A percentile compares a stretch with the other conserved stretches of the same genome.
Conservation (phyloP, 2,888 invertebrate species). For the Antheraea assamensis region DNA sequence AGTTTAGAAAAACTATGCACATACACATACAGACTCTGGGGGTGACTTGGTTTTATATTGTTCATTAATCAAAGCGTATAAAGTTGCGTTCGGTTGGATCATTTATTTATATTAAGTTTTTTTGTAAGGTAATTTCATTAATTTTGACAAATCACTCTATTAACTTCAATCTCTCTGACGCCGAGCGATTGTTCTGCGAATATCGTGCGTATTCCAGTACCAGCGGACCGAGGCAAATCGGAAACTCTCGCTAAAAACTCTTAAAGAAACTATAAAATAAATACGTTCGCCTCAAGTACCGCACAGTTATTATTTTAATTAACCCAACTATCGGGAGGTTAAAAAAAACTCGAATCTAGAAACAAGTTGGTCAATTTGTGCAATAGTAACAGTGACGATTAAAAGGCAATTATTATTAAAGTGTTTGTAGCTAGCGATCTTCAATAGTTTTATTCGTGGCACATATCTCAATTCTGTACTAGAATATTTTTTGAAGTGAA, state of each 20-base stretch:
- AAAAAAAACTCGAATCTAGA: slow-evolving; percentile 2
- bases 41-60: too few species aligned
- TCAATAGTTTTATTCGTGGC: background rate
- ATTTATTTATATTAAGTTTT: too few species aligned
- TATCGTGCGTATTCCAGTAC: slow-evolving; percentile 17
- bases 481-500: too few species aligned
- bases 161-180: background rate
- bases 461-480: background rate
- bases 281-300: background rate
- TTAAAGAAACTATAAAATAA: slow-evolving; percentile 18
- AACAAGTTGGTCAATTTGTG: slow-evolving; percentile 13
- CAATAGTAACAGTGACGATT: background rate
- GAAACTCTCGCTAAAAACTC: slow-evolving; percentile 19
- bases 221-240: slow-evolving; percentile 21
- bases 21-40: too few species aligned
- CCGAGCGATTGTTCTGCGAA: slow-evolving; percentile 3
- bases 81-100: too few species aligned
- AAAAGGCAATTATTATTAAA: slow-evolving; percentile 10
- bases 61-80: too few species aligned
- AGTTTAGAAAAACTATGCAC: too few species aligned
- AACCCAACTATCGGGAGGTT: background rate
- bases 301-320: slow-evolving; percentile 10
- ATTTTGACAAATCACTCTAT: background rate
- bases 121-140: too few species aligned
- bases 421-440: background rate